Evolutionary conservation across 1,140 invertebrate genomes (phyloP).

Genomic region (Phenacoccus solenopsis): DNA sequence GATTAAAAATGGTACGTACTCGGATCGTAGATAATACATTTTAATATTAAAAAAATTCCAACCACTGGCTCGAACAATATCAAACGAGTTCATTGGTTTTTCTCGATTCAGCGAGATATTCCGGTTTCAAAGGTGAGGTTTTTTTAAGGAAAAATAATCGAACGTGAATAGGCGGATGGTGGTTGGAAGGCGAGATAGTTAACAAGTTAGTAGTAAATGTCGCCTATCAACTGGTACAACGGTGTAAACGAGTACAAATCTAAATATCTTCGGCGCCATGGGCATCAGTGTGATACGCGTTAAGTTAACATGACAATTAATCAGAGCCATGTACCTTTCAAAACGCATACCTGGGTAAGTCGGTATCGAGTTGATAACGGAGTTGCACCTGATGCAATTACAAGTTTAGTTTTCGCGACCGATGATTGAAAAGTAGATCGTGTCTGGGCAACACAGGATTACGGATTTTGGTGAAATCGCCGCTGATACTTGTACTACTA

Average conservation of each 20-base stretch:
- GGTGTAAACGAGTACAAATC: neutral
- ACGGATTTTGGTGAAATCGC: too few species aligned
- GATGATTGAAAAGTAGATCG: too few species aligned
- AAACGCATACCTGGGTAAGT: neutral
- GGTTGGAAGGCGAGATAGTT: neutral
- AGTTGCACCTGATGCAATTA: neutral
- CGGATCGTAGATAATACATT: neutral
- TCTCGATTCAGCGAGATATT: neutral
- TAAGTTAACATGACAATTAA: constrained; percentile 14
- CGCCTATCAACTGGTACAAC: neutral
- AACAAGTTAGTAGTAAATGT: too few species aligned
- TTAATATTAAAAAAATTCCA: constrained; percentile 8
- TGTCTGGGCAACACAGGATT: too few species aligned
- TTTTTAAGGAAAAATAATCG: neutral
- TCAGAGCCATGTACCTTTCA: neutral
- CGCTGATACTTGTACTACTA: too few species aligned
- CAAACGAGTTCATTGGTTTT: neutral
- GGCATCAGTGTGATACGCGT: constrained; percentile 4
- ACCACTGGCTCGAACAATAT: neutral
- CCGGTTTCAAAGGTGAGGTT: neutral
- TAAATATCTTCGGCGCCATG: constrained; percentile 10
- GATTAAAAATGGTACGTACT: neutral
- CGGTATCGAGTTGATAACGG: neutral
- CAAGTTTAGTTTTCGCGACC: too few species aligned
- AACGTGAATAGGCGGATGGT: too few species aligned